Conservation (phyloP, 2,888 invertebrate species). For the Tenthredo notha region DNA sequence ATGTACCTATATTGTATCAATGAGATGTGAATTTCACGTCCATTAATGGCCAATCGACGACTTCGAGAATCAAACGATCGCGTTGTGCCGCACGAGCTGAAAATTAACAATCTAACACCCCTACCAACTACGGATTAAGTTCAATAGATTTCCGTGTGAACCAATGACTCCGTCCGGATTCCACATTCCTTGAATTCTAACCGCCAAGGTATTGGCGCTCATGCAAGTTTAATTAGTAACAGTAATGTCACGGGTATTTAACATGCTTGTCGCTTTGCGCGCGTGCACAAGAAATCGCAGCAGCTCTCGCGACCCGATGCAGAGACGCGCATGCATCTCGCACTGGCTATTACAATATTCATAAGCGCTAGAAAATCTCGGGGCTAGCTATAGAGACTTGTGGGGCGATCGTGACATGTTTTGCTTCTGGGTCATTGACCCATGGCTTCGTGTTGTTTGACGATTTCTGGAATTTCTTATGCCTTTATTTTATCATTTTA, state of each 20-base stretch:
- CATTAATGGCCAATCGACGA: constrained; percentile 42
- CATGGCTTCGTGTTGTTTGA: constrained; percentile 34
- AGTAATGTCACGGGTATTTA: constrained; percentile 56
- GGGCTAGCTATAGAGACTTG: constrained; percentile 32
- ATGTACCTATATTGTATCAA: neutral
- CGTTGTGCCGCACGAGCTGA: constrained; percentile 39
- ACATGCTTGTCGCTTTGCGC: constrained; percentile 56
- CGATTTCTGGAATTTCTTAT: constrained; percentile 46
- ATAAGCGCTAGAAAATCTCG: constrained; percentile 55
- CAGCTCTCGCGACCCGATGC: constrained; percentile 3
- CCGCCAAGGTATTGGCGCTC: constrained; percentile 54
- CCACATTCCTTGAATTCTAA: constrained; percentile 55
- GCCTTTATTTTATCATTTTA: neutral
- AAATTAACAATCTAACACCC: constrained; percentile 36
- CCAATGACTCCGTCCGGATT: constrained; percentile 48
- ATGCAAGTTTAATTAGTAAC: constrained; percentile 57
- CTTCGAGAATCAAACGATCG: constrained; percentile 42
- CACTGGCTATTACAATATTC: constrained; percentile 56
- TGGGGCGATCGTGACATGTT: constrained; percentile 56
- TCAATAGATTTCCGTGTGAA: constrained; percentile 53
- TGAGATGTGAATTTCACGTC: constrained; percentile 50
- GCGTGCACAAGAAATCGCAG: constrained; percentile 55
- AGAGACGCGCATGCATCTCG: constrained; percentile 54
- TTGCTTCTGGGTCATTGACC: constrained; percentile 50
- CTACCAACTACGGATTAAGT: constrained; percentile 13